phyloP scores from a whole-genome alignment of 2,888 invertebrate genomes.

The Acleris literana region DNA sequence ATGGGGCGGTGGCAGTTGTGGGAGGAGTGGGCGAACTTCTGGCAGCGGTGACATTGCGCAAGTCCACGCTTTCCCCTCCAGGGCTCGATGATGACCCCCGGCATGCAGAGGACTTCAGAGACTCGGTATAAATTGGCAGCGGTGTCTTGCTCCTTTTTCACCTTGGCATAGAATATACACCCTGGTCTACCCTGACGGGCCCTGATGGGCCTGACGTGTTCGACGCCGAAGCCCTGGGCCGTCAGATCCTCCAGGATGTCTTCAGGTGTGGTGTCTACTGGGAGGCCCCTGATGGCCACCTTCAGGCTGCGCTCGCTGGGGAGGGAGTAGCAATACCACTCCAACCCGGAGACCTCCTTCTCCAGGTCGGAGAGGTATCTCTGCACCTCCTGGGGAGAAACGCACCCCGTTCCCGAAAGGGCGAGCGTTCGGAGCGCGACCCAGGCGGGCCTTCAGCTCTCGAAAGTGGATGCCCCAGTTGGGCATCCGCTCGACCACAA shows the following conservation, averaged over 20 bases:
- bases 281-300: too few species aligned
- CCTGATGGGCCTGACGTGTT: too few species aligned
- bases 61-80: background rate
- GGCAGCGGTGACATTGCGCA: constrained; percentile 10
- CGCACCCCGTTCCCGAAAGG: background rate
- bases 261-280: too few species aligned
- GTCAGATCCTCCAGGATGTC: too few species aligned
- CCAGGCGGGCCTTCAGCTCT: background rate
- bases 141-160: background rate
- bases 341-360: background rate
- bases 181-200: background rate
- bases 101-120: background rate
- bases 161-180: background rate
- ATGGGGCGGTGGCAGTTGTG: constrained; percentile 14
- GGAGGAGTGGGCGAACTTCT: constrained; percentile 8
- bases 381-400: background rate
- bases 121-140: too few species aligned
- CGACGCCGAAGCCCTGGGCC: too few species aligned
- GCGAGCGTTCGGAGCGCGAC: background rate
- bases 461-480: background rate
- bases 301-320: background rate
- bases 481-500: background rate
- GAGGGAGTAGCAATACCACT: background rate
- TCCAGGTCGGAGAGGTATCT: background rate
- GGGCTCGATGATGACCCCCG: background rate